These are phyloP conservation scores for Carassius auratus DNA, from an alignment of 2,113 vertebrate species.

Conservation along the genomic window DNA sequence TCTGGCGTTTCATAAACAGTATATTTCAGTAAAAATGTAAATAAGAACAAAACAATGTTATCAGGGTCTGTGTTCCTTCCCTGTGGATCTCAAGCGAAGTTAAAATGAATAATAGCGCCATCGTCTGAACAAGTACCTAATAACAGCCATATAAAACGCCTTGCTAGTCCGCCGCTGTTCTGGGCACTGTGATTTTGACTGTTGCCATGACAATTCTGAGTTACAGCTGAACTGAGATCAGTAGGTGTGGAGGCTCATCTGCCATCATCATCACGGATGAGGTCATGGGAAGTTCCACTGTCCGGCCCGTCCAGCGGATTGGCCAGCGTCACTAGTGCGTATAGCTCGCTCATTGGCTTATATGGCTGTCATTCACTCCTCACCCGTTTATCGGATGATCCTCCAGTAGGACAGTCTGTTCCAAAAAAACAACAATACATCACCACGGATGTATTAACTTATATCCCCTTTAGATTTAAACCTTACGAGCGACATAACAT, in stretches of 20 bases:
- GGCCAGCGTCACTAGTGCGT: not conserved
- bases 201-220: not conserved
- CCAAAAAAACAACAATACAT: not conserved
- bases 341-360: slow-evolving; percentile 37
- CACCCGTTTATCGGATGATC: slow-evolving; percentile 32
- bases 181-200: not conserved
- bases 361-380: slow-evolving; percentile 13
- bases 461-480: not conserved
- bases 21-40: not conserved
- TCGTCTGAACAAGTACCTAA: not conserved
- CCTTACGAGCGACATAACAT: not conserved
- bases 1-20: not conserved
- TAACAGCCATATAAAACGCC: not conserved
- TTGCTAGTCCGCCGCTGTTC: slow-evolving; percentile 7
- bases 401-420: not conserved
- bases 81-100: no score
- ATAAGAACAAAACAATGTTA: not conserved
- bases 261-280: slow-evolving; percentile 9
- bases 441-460: not conserved
- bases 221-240: slow-evolving; percentile 40
- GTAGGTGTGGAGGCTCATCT: not conserved
- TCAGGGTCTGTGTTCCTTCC: not conserved
- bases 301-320: slow-evolving; percentile 26
- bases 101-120: not conserved
- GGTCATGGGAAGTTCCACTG: slow-evolving; percentile 43